These are phyloP conservation scores for Plectrocnemia conspersa DNA, from an alignment of 1,140 invertebrate species.

Conservation along the genomic window DNA sequence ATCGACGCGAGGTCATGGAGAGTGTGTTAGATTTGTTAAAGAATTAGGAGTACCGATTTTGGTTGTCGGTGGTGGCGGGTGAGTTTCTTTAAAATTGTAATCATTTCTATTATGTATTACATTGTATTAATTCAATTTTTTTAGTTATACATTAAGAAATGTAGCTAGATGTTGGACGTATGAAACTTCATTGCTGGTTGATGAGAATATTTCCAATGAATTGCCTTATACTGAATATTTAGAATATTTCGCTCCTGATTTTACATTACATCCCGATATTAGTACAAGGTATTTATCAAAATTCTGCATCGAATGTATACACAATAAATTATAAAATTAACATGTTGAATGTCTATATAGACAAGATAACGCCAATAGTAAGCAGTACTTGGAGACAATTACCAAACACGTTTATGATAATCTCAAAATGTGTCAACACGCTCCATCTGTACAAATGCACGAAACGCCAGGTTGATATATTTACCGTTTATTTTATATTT, in stretches of 20 bases:
- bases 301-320: background rate
- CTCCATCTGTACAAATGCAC: constrained; percentile 90
- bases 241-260: constrained; percentile 94
- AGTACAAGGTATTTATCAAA: constrained; percentile 55
- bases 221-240: constrained; percentile 91
- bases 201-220: constrained; percentile 88
- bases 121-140: constrained; percentile 11
- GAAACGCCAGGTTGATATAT: constrained; percentile 73
- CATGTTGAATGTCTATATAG: constrained; percentile 30
- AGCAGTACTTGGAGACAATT: constrained; percentile 85
- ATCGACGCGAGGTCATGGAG: constrained; percentile 73
- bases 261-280: constrained; percentile 87
- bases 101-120: background rate
- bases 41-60: constrained; percentile 89
- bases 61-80: constrained; percentile 91
- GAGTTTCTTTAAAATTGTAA: constrained; percentile 31
- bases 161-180: constrained; percentile 99
- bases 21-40: constrained; percentile 96
- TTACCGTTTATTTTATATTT: constrained; percentile 27
- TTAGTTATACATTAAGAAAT: constrained; percentile 88
- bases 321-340: background rate
- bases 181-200: constrained; percentile 91
- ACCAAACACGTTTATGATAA: constrained; percentile 82
- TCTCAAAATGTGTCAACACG: constrained; percentile 83
- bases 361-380: constrained; percentile 88